Base-by-base conservation (phyloP, 1,140 invertebrate species). In the Solen grandis region DNA sequence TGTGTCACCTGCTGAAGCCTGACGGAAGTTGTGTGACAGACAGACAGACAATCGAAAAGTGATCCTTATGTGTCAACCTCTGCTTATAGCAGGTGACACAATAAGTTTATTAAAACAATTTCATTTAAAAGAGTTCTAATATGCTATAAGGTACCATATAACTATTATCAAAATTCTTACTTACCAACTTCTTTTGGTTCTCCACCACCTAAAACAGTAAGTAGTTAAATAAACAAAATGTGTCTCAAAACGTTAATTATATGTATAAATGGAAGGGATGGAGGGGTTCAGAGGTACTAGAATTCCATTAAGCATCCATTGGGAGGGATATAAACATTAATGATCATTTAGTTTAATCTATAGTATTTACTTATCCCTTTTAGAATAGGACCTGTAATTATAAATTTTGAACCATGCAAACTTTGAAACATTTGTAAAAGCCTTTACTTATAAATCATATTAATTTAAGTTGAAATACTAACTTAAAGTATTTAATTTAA, bases 151-250 rank as follows among this genome's bases (percentile, higher is more conserved):
- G 19, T 50, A 13, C 29, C 22, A 62, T 19, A 62, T 25, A 16
- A 22, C 22, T 19, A 66, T 22, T 36, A 36, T 19, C 4, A 29
- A 36, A 38, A 69, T 29, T 16, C 25, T 1, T 25, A 16, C 68
- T 70, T 35, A 70, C 68, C 68, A 54, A 70, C 68, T 72, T 72
- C 68, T 70, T 68, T 66, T 57, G n/a, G n/a, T 50, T 75, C 63
- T 52, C 57, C 72, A 50, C 72, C 72, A 75, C 55, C 72, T 75
- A 36, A 41, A 72, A 72, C 38, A 1, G 59, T 5, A 38, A 55
- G n/a, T n/a, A n/a, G n/a, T n/a, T n/a, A n/a, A n/a, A n/a, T n/a
- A n/a, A n/a, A n/a, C n/a, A n/a, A n/a, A n/a, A n/a, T n/a, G n/a
- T n/a, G n/a, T n/a, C n/a, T n/a, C n/a, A n/a, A n/a, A n/a, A n/a